Evolutionary conservation across 2,113 vertebrate genomes (phyloP).

Genomic region (Hippocampus comes): DNA sequence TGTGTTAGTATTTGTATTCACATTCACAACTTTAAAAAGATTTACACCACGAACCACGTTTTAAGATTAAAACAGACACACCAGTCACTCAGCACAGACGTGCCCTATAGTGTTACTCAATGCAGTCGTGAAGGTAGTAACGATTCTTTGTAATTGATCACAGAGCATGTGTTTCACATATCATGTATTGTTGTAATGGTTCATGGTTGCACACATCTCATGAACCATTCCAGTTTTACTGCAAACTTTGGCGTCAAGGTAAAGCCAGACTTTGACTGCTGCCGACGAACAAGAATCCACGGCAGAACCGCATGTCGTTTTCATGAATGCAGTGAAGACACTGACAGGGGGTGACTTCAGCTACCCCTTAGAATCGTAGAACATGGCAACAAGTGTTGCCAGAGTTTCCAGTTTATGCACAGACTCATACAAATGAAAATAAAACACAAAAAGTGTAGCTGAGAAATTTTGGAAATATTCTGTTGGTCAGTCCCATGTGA

Average conservation of each 20-base stretch:
- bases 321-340: not conserved
- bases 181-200: not conserved
- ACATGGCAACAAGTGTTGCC: not conserved
- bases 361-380: not conserved
- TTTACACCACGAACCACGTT: not conserved
- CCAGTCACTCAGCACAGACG: not conserved
- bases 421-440: not conserved
- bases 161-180: not conserved
- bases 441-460: not conserved
- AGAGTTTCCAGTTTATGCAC: not conserved
- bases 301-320: not conserved
- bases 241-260: not conserved
- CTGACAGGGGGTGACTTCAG: not conserved
- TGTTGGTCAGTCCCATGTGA: not conserved
- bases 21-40: not conserved
- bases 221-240: not conserved
- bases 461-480: not conserved
- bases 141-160: not conserved
- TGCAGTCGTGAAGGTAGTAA: not conserved
- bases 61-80: not conserved
- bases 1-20: conserved; percentile 1
- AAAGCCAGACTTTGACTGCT: not conserved
- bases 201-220: not conserved
- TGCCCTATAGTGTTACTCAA: not conserved
- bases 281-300: not conserved